Conservation (phyloP, 2,113 vertebrate genomes). For the Salminus brasiliensis region DNA sequence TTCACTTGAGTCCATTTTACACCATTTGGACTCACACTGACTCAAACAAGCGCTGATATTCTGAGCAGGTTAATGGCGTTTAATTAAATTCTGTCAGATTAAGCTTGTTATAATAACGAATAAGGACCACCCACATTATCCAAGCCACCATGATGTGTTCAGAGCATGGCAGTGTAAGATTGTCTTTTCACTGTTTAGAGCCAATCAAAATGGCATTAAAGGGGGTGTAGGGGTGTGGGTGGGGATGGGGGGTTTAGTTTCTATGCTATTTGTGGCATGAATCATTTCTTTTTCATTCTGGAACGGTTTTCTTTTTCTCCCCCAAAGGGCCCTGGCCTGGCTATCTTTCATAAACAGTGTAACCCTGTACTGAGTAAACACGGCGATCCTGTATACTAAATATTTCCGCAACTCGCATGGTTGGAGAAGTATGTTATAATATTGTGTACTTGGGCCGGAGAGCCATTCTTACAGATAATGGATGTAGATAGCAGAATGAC, state of each 20-base stretch:
- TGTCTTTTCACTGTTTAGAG: constrained; percentile 79
- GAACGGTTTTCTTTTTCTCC: constrained; percentile 73
- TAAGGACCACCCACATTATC: constrained; percentile 90
- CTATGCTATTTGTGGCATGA: constrained; percentile 75
- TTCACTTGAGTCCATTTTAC: neutral
- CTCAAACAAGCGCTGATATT: constrained; percentile 7
- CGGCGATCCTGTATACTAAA: constrained; percentile 76
- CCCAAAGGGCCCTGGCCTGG: constrained; percentile 70
- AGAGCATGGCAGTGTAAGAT: constrained; percentile 82
- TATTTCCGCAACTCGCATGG: constrained; percentile 77
- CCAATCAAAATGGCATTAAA: constrained; percentile 78
- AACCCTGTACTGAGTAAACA: constrained; percentile 81
- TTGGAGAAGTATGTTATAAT: constrained; percentile 73
- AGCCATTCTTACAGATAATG: constrained; percentile 65
- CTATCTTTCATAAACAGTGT: constrained; percentile 80
- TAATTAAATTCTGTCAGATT: constrained; percentile 87
- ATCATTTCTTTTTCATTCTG: constrained; percentile 77
- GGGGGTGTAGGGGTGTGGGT: constrained; percentile 67
- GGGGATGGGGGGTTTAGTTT: constrained; percentile 74
- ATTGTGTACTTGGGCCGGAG: constrained; percentile 70
- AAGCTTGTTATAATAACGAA: constrained; percentile 77
- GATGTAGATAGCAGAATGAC: constrained; percentile 56
- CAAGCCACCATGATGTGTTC: constrained; percentile 74
- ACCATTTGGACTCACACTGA: constrained; percentile 31
- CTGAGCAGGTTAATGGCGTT: constrained; percentile 65